These are phyloP conservation scores for Centroberyx gerrardi DNA, from an alignment of 2,797 vertebrate species.

Conservation along the genomic window DNA sequence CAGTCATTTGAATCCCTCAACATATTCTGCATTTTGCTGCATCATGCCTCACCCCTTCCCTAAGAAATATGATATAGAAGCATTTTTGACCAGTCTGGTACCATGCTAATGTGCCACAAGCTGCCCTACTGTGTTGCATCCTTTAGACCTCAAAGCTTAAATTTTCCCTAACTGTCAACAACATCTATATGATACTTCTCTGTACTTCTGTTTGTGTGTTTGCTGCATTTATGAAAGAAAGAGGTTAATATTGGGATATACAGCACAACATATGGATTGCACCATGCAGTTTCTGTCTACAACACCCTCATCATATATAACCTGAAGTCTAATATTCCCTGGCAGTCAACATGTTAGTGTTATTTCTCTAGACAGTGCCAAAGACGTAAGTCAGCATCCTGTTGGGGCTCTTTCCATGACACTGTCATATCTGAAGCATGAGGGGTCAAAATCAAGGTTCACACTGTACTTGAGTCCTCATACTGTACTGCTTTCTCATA, in stretches of 20 bases:
- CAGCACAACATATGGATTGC: too few relatives aligned
- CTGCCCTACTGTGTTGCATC: neutral
- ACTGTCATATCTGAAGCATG: conserved; percentile 53
- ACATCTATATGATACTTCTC: too few relatives aligned
- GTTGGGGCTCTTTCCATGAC: conserved; percentile 57
- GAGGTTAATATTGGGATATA: too few relatives aligned
- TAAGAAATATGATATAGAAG: conserved; percentile 54
- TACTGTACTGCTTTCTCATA: conserved; percentile 3
- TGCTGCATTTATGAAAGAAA: too few relatives aligned
- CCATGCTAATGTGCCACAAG: conserved; percentile 8
- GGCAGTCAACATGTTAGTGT: conserved; percentile 58
- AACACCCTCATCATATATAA: conserved; percentile 1
- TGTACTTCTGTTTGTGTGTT: too few relatives aligned
- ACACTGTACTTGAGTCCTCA: neutral
- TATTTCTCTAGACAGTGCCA: conserved; percentile 67
- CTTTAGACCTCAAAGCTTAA: neutral
- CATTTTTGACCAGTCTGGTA: conserved; percentile 31
- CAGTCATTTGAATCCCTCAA: conserved; percentile 55
- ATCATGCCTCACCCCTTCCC: conserved; percentile 61
- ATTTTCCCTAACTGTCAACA: too few relatives aligned
- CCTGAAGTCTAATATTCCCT: conserved; percentile 30
- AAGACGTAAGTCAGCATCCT: conserved; percentile 74
- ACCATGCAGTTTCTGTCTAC: neutral
- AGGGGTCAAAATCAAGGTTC: conserved; percentile 47
- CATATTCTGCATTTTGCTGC: conserved; percentile 67